These are phyloP conservation scores for Calonectris borealis DNA, from an alignment of 2,113 vertebrate genomes.

Conservation along the genomic window DNA sequence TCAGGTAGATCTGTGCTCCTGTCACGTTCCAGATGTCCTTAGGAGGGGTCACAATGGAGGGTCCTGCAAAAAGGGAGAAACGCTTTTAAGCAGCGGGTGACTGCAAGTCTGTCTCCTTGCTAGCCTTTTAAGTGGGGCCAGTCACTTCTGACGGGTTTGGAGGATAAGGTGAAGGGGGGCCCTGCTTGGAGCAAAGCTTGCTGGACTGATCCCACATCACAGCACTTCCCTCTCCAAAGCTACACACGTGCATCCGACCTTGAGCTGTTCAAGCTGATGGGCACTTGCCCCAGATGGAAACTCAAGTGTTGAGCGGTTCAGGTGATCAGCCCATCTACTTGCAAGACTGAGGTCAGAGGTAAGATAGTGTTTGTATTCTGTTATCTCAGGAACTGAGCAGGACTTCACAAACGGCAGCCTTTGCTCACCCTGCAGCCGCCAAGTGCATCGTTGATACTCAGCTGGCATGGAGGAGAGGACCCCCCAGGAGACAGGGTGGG, in stretches of 20 bases:
- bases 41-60: constrained; percentile 88
- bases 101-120: neutral
- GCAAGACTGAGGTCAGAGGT: neutral
- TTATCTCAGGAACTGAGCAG: neutral
- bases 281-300: neutral
- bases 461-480: neutral
- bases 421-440: neutral
- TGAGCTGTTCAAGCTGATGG: neutral
- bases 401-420: neutral
- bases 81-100: neutral
- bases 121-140: neutral
- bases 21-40: constrained; percentile 90
- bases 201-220: neutral
- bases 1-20: constrained; percentile 90
- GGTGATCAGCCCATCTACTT: neutral
- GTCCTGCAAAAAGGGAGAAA: constrained; percentile 67
- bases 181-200: neutral
- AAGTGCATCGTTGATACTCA: fast-evolving
- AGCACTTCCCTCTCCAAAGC: neutral
- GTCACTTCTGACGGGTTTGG: neutral
- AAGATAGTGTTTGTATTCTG: neutral
- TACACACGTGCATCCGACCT: neutral
- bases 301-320: neutral
- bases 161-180: neutral
- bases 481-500: neutral